Conservation (phyloP, 64 coral and sea anemone genomes). For the Montipora efflorescens region DNA sequence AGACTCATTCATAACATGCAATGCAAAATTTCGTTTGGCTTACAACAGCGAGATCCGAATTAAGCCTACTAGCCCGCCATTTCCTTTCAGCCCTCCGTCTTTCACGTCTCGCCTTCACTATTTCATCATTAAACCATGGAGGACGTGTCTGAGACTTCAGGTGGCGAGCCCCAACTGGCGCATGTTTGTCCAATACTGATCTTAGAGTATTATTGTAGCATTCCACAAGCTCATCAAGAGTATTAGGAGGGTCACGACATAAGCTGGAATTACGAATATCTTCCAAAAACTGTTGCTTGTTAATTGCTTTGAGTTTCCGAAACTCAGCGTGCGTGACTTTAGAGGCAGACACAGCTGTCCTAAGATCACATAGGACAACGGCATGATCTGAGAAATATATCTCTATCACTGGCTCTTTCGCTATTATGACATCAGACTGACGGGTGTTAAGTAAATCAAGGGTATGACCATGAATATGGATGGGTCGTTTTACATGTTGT, state of each 20-base stretch:
- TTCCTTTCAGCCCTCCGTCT: neutral
- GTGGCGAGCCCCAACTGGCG: neutral
- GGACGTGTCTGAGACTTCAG: conserved; percentile 33
- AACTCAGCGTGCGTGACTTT: conserved; percentile 24
- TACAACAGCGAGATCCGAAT: neutral
- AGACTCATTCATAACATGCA: conserved; percentile 28
- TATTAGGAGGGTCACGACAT: conserved; percentile 68
- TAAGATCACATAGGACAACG: conserved; percentile 42
- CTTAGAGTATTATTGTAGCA: conserved; percentile 77
- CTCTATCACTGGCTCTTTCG: conserved; percentile 20
- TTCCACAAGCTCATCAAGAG: conserved; percentile 68
- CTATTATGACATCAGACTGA: conserved; percentile 49
- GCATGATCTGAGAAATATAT: conserved; percentile 61
- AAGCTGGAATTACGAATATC: conserved; percentile 60
- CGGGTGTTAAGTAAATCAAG: conserved; percentile 60
- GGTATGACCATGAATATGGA: conserved; percentile 58
- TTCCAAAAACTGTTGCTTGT: conserved; percentile 52
- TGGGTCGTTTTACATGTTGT: conserved; percentile 47
- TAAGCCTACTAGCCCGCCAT: too few species aligned
- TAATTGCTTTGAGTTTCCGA: conserved; percentile 67
- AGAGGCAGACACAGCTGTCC: conserved; percentile 44
- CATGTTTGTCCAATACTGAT: conserved; percentile 69
- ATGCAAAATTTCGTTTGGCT: conserved; percentile 29
- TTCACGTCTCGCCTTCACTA: neutral
- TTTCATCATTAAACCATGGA: conserved; percentile 76